A percentile compares a stretch with the other conserved stretches of the same genome.
Conservation (phyloP, 1,140 invertebrate species). For the Drosophila rhopaloa region DNA sequence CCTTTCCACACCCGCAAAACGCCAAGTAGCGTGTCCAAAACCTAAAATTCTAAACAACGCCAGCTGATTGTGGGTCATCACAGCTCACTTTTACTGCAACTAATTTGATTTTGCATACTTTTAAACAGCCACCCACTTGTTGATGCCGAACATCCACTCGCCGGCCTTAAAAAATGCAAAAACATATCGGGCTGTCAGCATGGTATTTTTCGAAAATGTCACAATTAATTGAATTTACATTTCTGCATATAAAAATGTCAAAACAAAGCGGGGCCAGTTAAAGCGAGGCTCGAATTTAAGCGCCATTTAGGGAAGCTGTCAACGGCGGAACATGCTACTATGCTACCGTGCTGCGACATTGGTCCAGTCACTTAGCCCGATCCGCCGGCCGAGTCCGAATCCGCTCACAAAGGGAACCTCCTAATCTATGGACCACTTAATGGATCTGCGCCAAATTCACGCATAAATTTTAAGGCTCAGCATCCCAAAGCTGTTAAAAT, state of each 20-base stretch:
- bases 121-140: slow-evolving; percentile 20
- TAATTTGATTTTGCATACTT: slow-evolving; percentile 52
- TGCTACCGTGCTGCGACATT: slow-evolving; percentile 33
- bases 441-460: slow-evolving; percentile 84
- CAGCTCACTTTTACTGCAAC: slow-evolving; percentile 58
- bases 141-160: slow-evolving; percentile 1
- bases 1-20: slow-evolving; percentile 48
- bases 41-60: slow-evolving; percentile 52
- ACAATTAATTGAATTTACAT: slow-evolving; percentile 79
- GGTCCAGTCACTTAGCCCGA: slow-evolving; percentile 28
- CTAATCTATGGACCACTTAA: slow-evolving; percentile 82
- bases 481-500: slow-evolving; percentile 72
- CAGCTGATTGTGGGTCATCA: slow-evolving; percentile 35
- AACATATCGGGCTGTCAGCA: slow-evolving; percentile 15
- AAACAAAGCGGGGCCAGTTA: slow-evolving; percentile 19
- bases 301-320: slow-evolving; percentile 83
- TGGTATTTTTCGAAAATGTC: slow-evolving; percentile 55
- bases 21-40: slow-evolving; percentile 76
- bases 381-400: not conserved
- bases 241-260: slow-evolving; percentile 64
- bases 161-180: not conserved
- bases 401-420: slow-evolving; percentile 27
- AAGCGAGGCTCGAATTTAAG: slow-evolving; percentile 52
- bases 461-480: slow-evolving; percentile 77
- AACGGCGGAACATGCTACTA: slow-evolving; percentile 33